Percentiles rank a stretch among this genome's conserved stretches.
Conservation (phyloP, 2,797 vertebrate genomes). For the Manis crassicaudata region DNA sequence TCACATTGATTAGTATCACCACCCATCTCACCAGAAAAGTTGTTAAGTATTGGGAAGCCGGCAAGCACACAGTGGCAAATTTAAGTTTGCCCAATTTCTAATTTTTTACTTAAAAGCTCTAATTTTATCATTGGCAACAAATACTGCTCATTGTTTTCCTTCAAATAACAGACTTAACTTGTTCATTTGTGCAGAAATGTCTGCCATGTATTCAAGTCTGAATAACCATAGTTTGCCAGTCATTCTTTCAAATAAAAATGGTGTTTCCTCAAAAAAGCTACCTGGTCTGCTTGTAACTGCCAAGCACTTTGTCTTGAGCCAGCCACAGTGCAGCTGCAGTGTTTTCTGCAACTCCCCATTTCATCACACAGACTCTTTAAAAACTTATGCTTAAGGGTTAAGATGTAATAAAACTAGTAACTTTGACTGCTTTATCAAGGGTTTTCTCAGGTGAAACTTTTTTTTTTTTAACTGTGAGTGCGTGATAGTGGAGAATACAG, state of each 20-base stretch:
- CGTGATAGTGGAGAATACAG: background rate
- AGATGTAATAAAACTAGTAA: background rate
- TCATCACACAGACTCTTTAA: background rate
- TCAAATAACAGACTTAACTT: background rate
- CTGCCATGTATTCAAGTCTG: background rate
- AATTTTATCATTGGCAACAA: background rate
- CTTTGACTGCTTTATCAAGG: background rate
- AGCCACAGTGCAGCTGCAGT: background rate
- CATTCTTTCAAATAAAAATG: background rate
- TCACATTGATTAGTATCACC: background rate
- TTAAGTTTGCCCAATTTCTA: background rate
- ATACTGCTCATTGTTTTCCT: background rate
- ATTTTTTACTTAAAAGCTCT: constrained; percentile 25
- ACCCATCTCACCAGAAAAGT: background rate
- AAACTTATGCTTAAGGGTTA: background rate
- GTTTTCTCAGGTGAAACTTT: background rate
- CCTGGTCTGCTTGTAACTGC: background rate
- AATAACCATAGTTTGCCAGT: background rate
- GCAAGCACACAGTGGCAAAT: background rate
- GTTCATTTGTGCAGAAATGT: background rate
- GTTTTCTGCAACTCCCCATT: background rate
- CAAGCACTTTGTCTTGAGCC: background rate
- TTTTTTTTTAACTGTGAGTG: background rate
- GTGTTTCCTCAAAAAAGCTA: background rate
- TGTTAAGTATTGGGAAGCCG: background rate